Conservation (phyloP, 2,888 invertebrate species). For the Monopis laevigella region DNA sequence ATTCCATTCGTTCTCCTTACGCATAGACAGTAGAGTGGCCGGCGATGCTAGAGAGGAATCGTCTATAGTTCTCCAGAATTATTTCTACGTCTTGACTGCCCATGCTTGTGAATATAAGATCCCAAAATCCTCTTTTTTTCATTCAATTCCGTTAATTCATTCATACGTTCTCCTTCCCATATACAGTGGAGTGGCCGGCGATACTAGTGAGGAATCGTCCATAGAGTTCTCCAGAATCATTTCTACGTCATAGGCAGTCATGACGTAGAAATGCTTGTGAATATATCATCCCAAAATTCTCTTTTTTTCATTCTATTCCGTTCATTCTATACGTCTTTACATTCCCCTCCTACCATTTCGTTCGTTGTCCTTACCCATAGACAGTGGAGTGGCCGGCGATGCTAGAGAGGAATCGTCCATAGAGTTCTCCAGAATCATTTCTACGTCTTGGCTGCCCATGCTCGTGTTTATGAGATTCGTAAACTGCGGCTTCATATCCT, state of each 20-base stretch:
- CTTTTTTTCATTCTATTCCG: too few species aligned
- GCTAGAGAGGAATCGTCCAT: slow-evolving; percentile 84
- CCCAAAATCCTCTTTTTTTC: too few species aligned
- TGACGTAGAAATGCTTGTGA: too few species aligned
- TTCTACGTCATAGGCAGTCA: slow-evolving; percentile 69
- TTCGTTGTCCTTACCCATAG: slow-evolving; percentile 42
- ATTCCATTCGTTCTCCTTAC: too few species aligned
- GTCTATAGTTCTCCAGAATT: slow-evolving; percentile 82
- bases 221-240: slow-evolving; percentile 81
- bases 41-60: slow-evolving; percentile 84
- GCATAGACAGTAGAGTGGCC: slow-evolving; percentile 70
- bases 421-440: slow-evolving; percentile 79
- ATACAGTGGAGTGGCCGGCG: slow-evolving; percentile 75
- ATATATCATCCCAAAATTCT: too few species aligned
- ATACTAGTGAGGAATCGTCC: slow-evolving; percentile 83
- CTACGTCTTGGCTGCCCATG: slow-evolving; percentile 65
- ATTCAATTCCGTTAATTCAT: too few species aligned
- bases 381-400: slow-evolving; percentile 77
- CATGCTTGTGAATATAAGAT: slow-evolving; percentile 63
- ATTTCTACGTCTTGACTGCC: slow-evolving; percentile 69
- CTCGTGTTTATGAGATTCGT: slow-evolving; percentile 67
- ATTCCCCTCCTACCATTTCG: too few species aligned
- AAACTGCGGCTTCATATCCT: slow-evolving; percentile 66
- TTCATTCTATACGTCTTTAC: too few species aligned
- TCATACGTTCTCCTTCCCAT: slow-evolving; percentile 45